Percentiles rank a stretch among this genome's conserved stretches.
Evolutionary conservation across 2,797 vertebrate genomes (phyloP).

Genomic region (Pseudochaenichthys georgianus): DNA sequence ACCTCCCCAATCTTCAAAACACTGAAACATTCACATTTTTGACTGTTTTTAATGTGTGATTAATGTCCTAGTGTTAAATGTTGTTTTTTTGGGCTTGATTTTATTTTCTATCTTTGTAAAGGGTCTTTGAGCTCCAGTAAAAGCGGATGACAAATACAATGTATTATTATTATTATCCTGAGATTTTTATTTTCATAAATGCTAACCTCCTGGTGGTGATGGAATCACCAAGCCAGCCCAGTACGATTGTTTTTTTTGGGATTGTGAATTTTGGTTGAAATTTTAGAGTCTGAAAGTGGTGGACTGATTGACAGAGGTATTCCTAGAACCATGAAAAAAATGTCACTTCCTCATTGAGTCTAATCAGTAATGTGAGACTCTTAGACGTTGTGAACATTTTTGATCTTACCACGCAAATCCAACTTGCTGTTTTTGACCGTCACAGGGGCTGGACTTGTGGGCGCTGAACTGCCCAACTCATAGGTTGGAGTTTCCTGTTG

Average conservation of each 20-base stretch:
- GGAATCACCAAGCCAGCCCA: neutral
- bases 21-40: too few relatives aligned
- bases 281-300: neutral
- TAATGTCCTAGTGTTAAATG: too few relatives aligned
- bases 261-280: too few relatives aligned
- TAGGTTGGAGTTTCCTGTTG: constrained; percentile 94
- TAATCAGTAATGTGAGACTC: neutral
- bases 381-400: neutral
- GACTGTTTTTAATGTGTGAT: too few relatives aligned
- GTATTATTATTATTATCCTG: neutral
- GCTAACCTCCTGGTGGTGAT: neutral
- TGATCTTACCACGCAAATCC: constrained; percentile 81
- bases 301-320: neutral
- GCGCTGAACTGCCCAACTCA: constrained; percentile 87
- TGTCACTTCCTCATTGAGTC: neutral
- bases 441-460: constrained; percentile 83
- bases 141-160: too few relatives aligned
- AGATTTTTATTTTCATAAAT: neutral
- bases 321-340: neutral
- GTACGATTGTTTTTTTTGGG: neutral
- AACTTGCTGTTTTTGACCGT: constrained; percentile 81
- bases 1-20: too few relatives aligned
- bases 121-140: too few relatives aligned
- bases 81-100: too few relatives aligned
- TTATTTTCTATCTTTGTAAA: too few relatives aligned